phyloP scores from a whole-genome alignment of 2,113 vertebrate genomes.

The Colaptes auratus region DNA sequence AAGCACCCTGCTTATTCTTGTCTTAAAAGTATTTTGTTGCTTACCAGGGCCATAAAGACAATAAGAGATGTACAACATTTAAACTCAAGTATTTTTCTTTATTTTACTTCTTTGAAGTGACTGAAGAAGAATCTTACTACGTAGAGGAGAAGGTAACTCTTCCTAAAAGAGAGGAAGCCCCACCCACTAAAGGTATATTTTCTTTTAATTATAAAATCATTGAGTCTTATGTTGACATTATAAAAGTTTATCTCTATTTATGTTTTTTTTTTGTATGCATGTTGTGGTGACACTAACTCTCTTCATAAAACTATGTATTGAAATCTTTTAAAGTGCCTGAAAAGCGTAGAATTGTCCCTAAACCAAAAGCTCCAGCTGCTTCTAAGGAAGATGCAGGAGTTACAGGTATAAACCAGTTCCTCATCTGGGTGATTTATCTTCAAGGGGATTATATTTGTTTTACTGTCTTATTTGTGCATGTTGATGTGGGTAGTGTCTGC shows the following conservation, averaged over 20 bases:
- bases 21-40: background rate
- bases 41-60: background rate
- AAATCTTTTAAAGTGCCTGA: slow-evolving; percentile 79
- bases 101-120: slow-evolving; percentile 75
- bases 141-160: slow-evolving; percentile 70
- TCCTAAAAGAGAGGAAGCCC: slow-evolving; percentile 72
- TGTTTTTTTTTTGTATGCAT: background rate
- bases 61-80: background rate
- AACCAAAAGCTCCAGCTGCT: slow-evolving; percentile 68
- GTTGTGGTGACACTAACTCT: background rate
- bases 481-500: background rate
- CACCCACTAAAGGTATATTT: slow-evolving; percentile 73
- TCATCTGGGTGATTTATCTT: background rate
- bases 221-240: background rate
- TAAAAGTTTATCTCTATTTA: background rate
- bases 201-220: background rate
- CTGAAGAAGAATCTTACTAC: slow-evolving; percentile 76
- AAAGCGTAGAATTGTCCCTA: slow-evolving; percentile 61
- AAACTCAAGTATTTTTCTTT: slow-evolving; percentile 2
- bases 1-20: background rate
- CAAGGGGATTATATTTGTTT: background rate
- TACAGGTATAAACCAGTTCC: slow-evolving; percentile 67
- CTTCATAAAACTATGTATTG: slow-evolving; percentile 49
- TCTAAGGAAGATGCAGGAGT: slow-evolving; percentile 57
- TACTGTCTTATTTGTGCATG: background rate